Evolutionary conservation across 1,140 invertebrate genomes (phyloP).

Genomic region (Ceratitis capitata): DNA sequence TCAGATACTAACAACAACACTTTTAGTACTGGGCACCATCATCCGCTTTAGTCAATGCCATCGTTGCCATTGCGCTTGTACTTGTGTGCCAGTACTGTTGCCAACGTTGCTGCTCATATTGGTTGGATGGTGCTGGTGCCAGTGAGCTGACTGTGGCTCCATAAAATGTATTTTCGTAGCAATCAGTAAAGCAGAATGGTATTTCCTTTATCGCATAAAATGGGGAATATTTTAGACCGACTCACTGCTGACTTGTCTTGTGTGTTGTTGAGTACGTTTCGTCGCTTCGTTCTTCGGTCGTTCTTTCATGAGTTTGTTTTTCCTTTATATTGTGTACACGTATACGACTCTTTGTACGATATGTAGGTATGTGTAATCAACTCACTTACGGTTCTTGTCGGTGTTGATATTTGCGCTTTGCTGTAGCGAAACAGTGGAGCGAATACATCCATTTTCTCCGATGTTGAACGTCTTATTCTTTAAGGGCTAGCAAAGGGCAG

Average conservation of each 20-base stretch:
- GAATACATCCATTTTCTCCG: neutral
- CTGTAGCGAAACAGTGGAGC: neutral
- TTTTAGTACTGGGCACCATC: neutral
- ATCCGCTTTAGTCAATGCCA: constrained; percentile 8
- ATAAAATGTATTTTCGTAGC: constrained; percentile 40
- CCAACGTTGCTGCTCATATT: neutral
- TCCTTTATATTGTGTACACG: neutral
- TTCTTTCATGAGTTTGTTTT: neutral
- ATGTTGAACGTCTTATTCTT: no score
- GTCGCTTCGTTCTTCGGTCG: neutral
- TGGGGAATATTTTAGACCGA: constrained; percentile 36
- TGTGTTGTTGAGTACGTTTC: no score
- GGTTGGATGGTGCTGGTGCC: neutral
- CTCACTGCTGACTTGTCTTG: constrained; percentile 14
- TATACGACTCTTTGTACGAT: neutral
- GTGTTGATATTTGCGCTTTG: constrained; percentile 38
- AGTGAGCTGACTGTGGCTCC: constrained; percentile 9
- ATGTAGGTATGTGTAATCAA: neutral
- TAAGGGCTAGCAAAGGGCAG: no score
- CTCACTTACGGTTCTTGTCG: constrained; percentile 38
- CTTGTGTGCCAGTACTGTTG: neutral
- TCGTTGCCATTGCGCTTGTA: neutral
- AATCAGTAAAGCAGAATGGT: constrained; percentile 36
- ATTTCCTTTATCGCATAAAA: constrained; percentile 40
- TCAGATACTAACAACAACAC: neutral